Evolutionary conservation across 1,140 invertebrate genomes (phyloP).

Genomic region (Rhopalosiphum padi): DNA sequence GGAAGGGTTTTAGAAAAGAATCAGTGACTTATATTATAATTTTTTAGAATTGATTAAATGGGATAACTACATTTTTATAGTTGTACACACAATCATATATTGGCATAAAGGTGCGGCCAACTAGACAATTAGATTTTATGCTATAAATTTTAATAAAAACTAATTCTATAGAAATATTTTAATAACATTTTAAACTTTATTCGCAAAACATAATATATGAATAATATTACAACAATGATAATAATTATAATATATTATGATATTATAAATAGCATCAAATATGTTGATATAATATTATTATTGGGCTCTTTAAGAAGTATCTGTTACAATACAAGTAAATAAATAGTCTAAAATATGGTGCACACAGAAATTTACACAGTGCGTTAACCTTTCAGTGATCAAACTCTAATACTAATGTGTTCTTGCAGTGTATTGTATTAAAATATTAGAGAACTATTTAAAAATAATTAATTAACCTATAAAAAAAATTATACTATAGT

Average conservation of each 20-base stretch:
- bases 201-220: not conserved
- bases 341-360: not conserved
- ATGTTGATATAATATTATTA: not conserved
- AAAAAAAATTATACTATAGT: no score
- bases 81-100: not conserved
- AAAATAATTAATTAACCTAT: not conserved
- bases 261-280: not conserved
- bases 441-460: not conserved
- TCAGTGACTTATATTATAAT: not conserved
- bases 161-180: no score
- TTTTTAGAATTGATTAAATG: not conserved
- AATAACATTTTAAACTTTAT: not conserved
- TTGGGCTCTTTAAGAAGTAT: not conserved
- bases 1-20: not conserved
- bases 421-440: not conserved
- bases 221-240: not conserved
- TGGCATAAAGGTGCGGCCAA: not conserved
- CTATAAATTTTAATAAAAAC: not conserved
- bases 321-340: not conserved
- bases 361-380: fast-evolving
- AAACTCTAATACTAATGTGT: not conserved
- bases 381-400: not conserved
- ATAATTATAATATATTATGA: not conserved
- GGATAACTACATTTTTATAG: not conserved
- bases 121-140: not conserved